Base-by-base conservation (phyloP, 2,113 vertebrate genomes). In the Rhegmatorhina hoffmannsi region DNA sequence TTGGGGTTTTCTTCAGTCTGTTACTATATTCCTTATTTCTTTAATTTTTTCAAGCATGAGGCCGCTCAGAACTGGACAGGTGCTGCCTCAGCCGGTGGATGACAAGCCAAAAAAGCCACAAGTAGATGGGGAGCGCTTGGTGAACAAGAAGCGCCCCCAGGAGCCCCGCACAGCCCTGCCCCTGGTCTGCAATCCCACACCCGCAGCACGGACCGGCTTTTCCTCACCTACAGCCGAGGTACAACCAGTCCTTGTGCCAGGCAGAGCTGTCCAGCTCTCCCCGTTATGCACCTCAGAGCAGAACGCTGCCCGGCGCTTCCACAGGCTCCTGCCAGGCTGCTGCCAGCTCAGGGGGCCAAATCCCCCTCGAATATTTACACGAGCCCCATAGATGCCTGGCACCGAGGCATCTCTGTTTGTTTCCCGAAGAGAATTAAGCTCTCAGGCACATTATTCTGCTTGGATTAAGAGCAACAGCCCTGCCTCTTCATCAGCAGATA, bases 81-180 rank as follows among this genome's bases (percentile, higher is more conserved):
- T 14, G 4, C 40, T 5, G 53, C 16, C 34, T 53, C 70, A 15
- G 8, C 3, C 13, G 7, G 14, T 9, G 11, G 26, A 13, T 16
- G 21, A 26, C 17, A 6, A 55, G 50, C 59, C 4, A 29, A 50
- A n/a, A 46, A 40, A 43, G 15, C 6, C 1, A 11, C 21, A n/a
- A 5, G 0, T 2, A 40, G 31, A 13, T 11, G 25, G 33, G 1
- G 1, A 62, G 36, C 0, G 1, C 34, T 46, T 6, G 13, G 10
- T 49, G 38, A 34, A 24, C 44, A 25, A 31, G 46, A 55, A 68
- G 24, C 21, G 16, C n/a, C 23, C 3, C 7, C 40, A 46, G 15
- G 24, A 40, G n/a, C 38, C 28, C 64, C 2, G 38, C 68, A 29
- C 55, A 52, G 4, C 46, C 60, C 56, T 20, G 7, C 29, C 20